Conservation (phyloP, 2,113 vertebrate genomes). For the Lamprotornis superbus region DNA sequence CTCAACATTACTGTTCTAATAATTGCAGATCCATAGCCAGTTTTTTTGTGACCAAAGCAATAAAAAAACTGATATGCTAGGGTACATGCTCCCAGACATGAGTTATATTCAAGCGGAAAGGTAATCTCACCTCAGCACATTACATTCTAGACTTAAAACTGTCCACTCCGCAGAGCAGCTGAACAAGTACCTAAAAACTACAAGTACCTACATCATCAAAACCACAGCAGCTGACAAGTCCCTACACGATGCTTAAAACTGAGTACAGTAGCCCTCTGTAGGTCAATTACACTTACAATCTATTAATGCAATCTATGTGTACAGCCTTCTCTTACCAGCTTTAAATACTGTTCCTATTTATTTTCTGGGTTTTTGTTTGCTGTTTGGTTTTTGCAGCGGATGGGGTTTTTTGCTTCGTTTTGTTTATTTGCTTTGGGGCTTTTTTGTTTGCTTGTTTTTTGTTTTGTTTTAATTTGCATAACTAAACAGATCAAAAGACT, state of each 20-base stretch:
- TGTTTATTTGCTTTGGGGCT: not conserved
- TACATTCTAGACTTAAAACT: not conserved
- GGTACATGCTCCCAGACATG: not conserved
- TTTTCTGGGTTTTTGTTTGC: not conserved
- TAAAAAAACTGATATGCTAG: not conserved
- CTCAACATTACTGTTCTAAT: not conserved
- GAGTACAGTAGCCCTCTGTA: not conserved
- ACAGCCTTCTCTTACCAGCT: not conserved
- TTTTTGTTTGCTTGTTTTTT: not conserved
- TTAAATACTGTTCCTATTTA: not conserved
- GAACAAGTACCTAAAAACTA: not conserved
- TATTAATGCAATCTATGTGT: not conserved
- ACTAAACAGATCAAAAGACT: not conserved
- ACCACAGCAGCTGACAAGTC: not conserved
- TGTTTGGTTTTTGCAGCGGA: accelerated
- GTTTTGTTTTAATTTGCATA: not conserved
- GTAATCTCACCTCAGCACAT: not conserved
- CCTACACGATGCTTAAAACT: not conserved
- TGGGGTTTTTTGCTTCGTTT: not conserved
- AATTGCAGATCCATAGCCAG: not conserved
- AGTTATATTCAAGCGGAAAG: not conserved
- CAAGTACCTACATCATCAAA: not conserved
- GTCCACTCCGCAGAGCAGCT: not conserved
- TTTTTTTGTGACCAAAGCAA: not conserved
- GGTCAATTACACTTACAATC: not conserved